Evolutionary conservation across 2,113 vertebrate species (phyloP).

Genomic region (Ia io): DNA sequence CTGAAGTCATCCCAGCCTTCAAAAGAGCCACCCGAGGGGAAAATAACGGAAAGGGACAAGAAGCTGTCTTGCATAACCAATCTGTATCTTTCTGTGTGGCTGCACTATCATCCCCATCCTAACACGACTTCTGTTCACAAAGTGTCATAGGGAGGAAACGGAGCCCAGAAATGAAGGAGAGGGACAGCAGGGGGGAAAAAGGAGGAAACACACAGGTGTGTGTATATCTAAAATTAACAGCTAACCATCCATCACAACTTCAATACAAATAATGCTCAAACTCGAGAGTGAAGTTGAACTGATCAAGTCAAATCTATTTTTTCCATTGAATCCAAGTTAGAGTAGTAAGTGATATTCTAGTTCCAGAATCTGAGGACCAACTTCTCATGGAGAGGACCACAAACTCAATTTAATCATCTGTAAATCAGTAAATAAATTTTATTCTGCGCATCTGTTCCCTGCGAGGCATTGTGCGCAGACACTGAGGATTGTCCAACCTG

Average conservation of each 20-base stretch:
- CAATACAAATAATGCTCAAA: neutral
- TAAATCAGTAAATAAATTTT: neutral
- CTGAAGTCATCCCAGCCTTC: slow-evolving; percentile 69
- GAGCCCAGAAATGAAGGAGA: neutral
- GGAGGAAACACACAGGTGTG: neutral
- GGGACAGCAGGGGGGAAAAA: neutral
- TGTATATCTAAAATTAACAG: neutral
- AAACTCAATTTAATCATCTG: neutral
- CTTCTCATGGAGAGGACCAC: neutral
- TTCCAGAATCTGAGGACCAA: neutral
- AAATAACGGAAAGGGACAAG: neutral
- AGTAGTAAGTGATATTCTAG: neutral
- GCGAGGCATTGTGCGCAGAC: neutral
- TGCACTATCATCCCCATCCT: neutral
- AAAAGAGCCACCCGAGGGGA: slow-evolving; percentile 26
- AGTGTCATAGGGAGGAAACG: neutral
- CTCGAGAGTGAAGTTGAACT: neutral
- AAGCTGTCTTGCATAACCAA: neutral
- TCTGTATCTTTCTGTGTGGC: neutral
- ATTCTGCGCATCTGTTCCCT: neutral
- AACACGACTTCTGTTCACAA: neutral
- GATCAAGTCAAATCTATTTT: neutral
- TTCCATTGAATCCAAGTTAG: neutral
- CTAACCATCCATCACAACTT: neutral
- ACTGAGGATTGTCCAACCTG: neutral